Evolutionary conservation across 1,140 invertebrate genomes (phyloP), one percentile per base, ranked within the genome.

Genomic region (Cotesia vestalis): DNA sequence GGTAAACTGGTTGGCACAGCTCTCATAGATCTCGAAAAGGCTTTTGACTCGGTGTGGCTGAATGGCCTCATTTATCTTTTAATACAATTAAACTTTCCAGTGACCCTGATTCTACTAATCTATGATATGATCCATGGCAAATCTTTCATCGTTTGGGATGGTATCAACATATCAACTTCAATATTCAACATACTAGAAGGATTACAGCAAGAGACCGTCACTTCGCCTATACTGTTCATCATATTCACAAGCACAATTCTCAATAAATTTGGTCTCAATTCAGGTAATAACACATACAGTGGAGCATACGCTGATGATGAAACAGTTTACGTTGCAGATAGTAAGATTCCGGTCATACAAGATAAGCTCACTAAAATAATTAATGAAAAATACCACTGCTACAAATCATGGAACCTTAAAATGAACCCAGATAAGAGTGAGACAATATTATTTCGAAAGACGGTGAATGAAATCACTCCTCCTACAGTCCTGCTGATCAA

Each of bases 51-150:
- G 0, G 66, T 67, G 0, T 67, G 66, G 66, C 4, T 52, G 14
- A 57, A 72, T n/a, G 77, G 76, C 2, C 17, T 79, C 1, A 52
- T 80, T 0, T 67, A 64, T 38, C 77, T 76, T 51, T n/a, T 80
- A 6, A 17, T 46, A 17, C 34, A 62, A 60, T 51, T 40, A 52
- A 36, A 74, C 69, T 66, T 71, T 71, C 64, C 78, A 4, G 11
- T 11, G 12, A 20, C 34, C 20, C 64, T 74, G 0, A 53, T 71
- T 3, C 3, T 9, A 2, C 4, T 62, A 0, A 67, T 71, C 0
- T 66, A 38, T 20, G 59, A 73, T 40, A 69, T 73, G 72, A 64
- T 69, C 34, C 40, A 14, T 1, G n/a, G 38, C 0, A 62, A 69
- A 63, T 52, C 34, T 55, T 73, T 69, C 35, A 20, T 11, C 3